Base-by-base conservation (phyloP, 2,888 invertebrate species). In the Xylocampa areola region DNA sequence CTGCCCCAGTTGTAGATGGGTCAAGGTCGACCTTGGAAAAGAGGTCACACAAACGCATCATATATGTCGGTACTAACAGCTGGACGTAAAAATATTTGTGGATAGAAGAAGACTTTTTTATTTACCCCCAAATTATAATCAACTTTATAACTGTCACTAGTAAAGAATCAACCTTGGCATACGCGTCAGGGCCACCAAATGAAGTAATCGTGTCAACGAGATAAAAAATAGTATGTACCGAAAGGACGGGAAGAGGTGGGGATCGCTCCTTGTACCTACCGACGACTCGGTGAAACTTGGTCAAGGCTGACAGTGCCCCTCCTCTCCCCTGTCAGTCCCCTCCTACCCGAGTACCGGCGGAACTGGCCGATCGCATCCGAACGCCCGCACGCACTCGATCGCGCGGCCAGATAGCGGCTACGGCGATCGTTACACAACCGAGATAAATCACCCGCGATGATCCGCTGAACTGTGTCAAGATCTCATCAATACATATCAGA, bases 241-340 rank as follows among this genome's bases (percentile, higher is more conserved):
- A 89, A 92, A 91, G 88, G 90, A 92, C 89, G 91, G 91, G 91
- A 92, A 91, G 90, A 91, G 90, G 93, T 91, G 92, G 92, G 93
- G 91, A 91, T 88, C 86, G 84, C 90, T 91, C 88, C 91, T 91
- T 91, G 90, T 91, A 88, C 90, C 89, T 91, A 88, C 90, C 89
- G 90, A 90, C 88, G 91, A 92, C 88, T 87, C 90, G 85, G 89
- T 91, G 91, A 93, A 94, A 94, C 94, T 93, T 92, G 93, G 92
- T 93, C 94, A 92, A 92, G 93, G 93, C 91, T 91, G 89, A 78
- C 84, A 76, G 79, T 85, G 77, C 82, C 85, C 81, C 85, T 69
- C 79, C 84, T 81, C 73, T 73, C 79, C 81, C 72, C 79, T 71
- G 77, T 63, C 77, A 62, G 76, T 76, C 80, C 70, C 66, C 75